Evolutionary conservation across 1,140 invertebrate genomes (phyloP).

Genomic region (Ips typographus): DNA sequence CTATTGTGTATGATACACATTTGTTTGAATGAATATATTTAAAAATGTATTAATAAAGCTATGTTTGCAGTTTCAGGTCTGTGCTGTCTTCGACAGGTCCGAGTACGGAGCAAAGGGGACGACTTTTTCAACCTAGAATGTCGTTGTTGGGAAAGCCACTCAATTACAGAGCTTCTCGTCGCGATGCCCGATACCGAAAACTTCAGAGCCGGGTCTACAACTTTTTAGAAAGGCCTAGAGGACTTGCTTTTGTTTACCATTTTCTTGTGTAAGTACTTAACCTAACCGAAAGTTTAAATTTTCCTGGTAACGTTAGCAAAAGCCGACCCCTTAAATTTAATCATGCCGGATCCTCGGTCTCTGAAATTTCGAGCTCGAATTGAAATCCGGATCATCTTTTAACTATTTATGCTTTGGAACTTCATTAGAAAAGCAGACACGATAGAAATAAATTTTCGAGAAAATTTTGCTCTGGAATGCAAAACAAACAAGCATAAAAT

Average conservation of each 20-base stretch:
- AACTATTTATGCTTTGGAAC: too few species aligned
- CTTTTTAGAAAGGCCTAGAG: conserved; percentile 89
- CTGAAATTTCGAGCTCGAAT: too few species aligned
- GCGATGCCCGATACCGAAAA: conserved; percentile 85
- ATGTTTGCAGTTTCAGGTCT: conserved; percentile 34
- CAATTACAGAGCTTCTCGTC: conserved; percentile 80
- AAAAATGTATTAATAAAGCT: neutral
- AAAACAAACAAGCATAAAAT: too few species aligned
- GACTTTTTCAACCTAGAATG: conserved; percentile 77
- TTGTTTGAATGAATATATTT: neutral
- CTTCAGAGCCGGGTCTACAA: conserved; percentile 90
- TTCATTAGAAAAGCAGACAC: too few species aligned
- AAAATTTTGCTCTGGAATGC: too few species aligned
- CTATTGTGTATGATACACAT: too few species aligned
- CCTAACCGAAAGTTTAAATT: too few species aligned
- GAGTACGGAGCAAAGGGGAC: conserved; percentile 53
- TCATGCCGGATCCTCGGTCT: too few species aligned
- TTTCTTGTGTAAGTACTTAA: conserved; percentile 82
- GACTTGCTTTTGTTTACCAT: conserved; percentile 85
- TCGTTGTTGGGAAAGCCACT: conserved; percentile 88
- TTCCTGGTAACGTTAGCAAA: too few species aligned
- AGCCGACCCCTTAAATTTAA: too few species aligned
- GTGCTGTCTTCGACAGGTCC: conserved; percentile 39
- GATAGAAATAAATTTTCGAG: too few species aligned
- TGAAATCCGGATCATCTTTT: too few species aligned